A percentile compares a stretch with the other conserved stretches of the same genome.
Evolutionary conservation across 1,140 invertebrate genomes (phyloP).

Genomic region (Drosophila bipectinata): DNA sequence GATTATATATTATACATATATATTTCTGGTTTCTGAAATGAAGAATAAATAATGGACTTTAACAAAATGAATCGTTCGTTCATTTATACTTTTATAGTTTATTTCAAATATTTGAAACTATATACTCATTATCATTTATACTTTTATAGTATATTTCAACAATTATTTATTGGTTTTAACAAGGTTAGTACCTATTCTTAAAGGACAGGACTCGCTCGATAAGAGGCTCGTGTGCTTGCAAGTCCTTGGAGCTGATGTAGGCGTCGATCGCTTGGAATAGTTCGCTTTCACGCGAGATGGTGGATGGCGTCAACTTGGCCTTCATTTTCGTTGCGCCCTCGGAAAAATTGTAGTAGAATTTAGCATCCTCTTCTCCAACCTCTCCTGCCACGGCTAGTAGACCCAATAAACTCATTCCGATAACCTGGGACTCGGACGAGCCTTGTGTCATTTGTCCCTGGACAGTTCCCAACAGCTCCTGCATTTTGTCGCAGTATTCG

Average conservation of each 20-base stretch:
- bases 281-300: slow-evolving; percentile 6
- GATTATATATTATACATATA: too few relatives aligned
- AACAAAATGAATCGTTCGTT: background rate
- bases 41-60: background rate
- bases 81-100: background rate
- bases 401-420: background rate
- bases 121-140: too few relatives aligned
- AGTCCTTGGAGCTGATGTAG: background rate
- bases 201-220: background rate
- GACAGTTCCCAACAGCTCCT: background rate
- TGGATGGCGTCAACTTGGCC: slow-evolving; percentile 4
- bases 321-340: slow-evolving; percentile 13
- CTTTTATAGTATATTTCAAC: background rate
- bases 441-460: background rate
- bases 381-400: background rate
- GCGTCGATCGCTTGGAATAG: slow-evolving; percentile 4
- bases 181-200: slow-evolving; percentile 16
- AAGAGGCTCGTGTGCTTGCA: background rate
- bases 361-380: slow-evolving; percentile 6
- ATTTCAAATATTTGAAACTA: too few relatives aligned
- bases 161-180: background rate
- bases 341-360: slow-evolving; percentile 10
- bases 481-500: background rate
- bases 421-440: background rate
- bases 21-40: too few relatives aligned